Conservation (phyloP, 1,140 invertebrate genomes). For the Drosophila tropicalis region DNA sequence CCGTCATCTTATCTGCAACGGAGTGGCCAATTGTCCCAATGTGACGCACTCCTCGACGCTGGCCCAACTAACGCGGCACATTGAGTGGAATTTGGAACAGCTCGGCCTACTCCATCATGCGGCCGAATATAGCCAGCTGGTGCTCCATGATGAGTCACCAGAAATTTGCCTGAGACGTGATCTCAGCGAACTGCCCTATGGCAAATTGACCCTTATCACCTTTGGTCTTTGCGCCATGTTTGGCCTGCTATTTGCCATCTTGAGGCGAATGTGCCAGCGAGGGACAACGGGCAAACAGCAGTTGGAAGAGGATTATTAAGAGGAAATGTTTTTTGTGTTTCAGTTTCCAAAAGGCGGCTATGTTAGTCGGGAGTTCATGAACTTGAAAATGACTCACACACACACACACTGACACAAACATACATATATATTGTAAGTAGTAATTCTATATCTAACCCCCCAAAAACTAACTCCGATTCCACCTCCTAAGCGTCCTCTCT, state of each 20-base stretch:
- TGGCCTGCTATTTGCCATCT: slow-evolving; percentile 83
- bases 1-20: slow-evolving; percentile 91
- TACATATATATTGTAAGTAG: slow-evolving; percentile 2
- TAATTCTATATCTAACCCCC: slow-evolving; percentile 31
- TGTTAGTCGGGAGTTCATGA: slow-evolving; percentile 3
- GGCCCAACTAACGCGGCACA: slow-evolving; percentile 84
- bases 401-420: neutral
- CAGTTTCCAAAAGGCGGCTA: slow-evolving; percentile 2
- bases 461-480: slow-evolving; percentile 3
- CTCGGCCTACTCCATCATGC: slow-evolving; percentile 84
- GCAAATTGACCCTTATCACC: slow-evolving; percentile 85
- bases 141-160: slow-evolving; percentile 87
- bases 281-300: slow-evolving; percentile 45
- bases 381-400: neutral
- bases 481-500: slow-evolving; percentile 16
- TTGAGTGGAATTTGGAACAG: slow-evolving; percentile 85
- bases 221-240: slow-evolving; percentile 83
- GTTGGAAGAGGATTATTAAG: slow-evolving; percentile 67
- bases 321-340: slow-evolving; percentile 9
- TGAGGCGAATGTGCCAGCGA: slow-evolving; percentile 81
- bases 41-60: slow-evolving; percentile 83
- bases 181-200: slow-evolving; percentile 82
- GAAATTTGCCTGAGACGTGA: slow-evolving; percentile 85
- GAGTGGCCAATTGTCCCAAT: slow-evolving; percentile 91
- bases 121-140: slow-evolving; percentile 82